phyloP scores from a whole-genome alignment of 2,797 vertebrate species.

The Hippopotamyrus pictus region DNA sequence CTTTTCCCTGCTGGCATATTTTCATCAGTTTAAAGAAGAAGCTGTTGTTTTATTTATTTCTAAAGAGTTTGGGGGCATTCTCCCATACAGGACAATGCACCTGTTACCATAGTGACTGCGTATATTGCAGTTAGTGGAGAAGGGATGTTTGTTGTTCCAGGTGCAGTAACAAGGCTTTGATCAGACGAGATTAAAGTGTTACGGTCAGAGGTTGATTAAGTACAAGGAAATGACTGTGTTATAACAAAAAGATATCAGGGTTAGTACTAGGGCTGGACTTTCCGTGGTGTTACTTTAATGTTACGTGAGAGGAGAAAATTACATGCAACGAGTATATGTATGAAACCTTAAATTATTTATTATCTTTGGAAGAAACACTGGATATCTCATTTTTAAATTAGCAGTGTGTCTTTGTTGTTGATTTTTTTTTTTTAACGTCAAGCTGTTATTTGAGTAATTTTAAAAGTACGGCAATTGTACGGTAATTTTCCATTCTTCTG shows the following conservation, averaged over 20 bases:
- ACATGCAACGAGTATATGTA: background rate
- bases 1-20: background rate
- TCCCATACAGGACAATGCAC: background rate
- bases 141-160: background rate
- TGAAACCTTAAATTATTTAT: constrained; percentile 2
- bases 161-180: constrained; percentile 12
- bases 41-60: background rate
- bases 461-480: background rate
- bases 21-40: background rate
- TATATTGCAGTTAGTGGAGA: background rate
- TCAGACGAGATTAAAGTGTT: background rate
- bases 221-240: constrained; percentile 8
- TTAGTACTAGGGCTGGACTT: background rate
- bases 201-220: constrained; percentile 3
- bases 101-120: constrained; percentile 6
- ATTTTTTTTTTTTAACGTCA: background rate
- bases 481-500: background rate
- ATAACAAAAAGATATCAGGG: background rate
- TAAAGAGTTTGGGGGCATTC: background rate
- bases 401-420: background rate
- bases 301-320: constrained; percentile 3
- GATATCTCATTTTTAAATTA: background rate
- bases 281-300: background rate
- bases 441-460: background rate
- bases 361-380: background rate